Base-by-base conservation (phyloP, 2,797 vertebrate genomes). In the Calcarius lapponicus region DNA sequence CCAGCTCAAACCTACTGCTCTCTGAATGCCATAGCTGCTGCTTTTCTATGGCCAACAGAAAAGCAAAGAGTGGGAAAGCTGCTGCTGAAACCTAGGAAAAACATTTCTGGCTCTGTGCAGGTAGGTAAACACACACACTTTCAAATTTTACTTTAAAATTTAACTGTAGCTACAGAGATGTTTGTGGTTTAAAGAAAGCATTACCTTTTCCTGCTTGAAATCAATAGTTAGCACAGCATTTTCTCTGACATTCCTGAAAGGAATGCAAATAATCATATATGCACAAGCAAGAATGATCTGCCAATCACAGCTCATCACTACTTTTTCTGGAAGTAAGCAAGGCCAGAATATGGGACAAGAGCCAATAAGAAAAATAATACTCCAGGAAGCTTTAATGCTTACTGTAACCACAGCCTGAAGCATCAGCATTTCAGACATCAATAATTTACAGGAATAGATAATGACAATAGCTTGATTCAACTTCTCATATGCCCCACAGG, bases 381-480 rank as follows among this genome's bases (percentile, higher is more conserved):
- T 64, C 16, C 82, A 94, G 92, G 88, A 96, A 96, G 91, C 76
- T 73, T 84, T 95, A 86, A 57, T 88, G 58, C 86, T 96, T 94
- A 90, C 87, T 86, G 88, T 96, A 96, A 96, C 91, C 67, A 67
- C 70, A 96, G 70, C 61, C 76, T 82, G 76, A 84, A 92, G 76
- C 86, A 86, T 71, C 86, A 94, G 76, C 86, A 54, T 90, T 96
- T 93, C 76, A 76, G 48, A 74, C 88, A 95, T 86, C 83, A 94
- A 94, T 96, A 93, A 95, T 96, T 96, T 96, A 96, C 82, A 76
- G 67, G 82, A 93, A 90, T 11, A 84, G 82, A 71, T 91, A 88
- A 96, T 56, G 42, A n/a, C 56, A 81, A 54, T 48, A 72, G 34
- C 34, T 93, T 86, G 36, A 48, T 78, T 90, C 79, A 80, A 61